phyloP scores from a whole-genome alignment of 2,797 vertebrate genomes.

The Microcaecilia unicolor region DNA sequence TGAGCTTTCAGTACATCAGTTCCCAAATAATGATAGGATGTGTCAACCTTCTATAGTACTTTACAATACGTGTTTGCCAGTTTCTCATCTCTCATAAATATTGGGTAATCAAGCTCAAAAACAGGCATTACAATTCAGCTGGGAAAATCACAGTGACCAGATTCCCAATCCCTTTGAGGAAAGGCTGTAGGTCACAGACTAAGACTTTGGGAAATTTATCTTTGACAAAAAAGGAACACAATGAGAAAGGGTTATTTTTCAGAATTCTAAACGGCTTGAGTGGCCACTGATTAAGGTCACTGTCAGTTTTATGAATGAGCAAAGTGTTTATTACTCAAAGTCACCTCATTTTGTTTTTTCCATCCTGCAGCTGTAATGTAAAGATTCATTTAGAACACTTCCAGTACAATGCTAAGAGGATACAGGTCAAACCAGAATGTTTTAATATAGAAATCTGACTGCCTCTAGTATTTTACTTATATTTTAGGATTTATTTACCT shows the following conservation, averaged over 20 bases:
- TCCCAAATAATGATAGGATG: too few relatives aligned
- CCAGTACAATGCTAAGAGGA: constrained; percentile 3
- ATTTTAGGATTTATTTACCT: too few relatives aligned
- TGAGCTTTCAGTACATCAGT: too few relatives aligned
- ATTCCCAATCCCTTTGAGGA: constrained; percentile 9
- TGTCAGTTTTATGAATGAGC: constrained; percentile 28
- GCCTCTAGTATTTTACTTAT: too few relatives aligned
- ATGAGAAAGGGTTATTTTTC: constrained; percentile 5
- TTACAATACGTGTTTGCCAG: too few relatives aligned
- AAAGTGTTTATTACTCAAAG: constrained; percentile 12
- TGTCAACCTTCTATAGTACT: too few relatives aligned
- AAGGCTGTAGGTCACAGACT: not conserved
- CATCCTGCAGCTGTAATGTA: not conserved
- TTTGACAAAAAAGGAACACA: constrained; percentile 18
- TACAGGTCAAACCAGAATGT: not conserved
- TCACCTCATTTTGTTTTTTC: constrained; percentile 4
- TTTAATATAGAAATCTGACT: too few relatives aligned
- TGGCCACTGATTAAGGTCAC: constrained; percentile 26
- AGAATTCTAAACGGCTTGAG: constrained; percentile 19
- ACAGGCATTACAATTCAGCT: constrained; percentile 4
- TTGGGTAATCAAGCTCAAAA: not conserved
- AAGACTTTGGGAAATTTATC: constrained; percentile 5
- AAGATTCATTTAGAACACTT: not conserved
- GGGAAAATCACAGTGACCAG: not conserved
- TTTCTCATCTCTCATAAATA: too few relatives aligned